A percentile compares a stretch with the other conserved stretches of the same genome.
Evolutionary conservation across 1,140 invertebrate genomes (phyloP).

Genomic region (Bombyx mandarina): DNA sequence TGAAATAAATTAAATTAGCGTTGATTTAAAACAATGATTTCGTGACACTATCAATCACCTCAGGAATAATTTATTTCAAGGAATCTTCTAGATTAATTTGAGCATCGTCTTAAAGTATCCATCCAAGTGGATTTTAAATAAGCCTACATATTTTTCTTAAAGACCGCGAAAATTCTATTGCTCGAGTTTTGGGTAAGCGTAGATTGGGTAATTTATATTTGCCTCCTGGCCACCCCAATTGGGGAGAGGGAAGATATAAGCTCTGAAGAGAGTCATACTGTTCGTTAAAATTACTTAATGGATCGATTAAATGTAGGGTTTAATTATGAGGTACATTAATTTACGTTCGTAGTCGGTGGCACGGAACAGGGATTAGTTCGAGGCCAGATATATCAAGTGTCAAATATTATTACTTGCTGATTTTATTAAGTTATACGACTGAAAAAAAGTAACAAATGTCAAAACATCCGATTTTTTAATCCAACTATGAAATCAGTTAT

Average conservation of each 20-base stretch:
- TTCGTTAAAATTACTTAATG: slow-evolving; percentile 62
- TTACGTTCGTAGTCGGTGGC: slow-evolving; percentile 19
- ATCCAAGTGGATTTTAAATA: slow-evolving; percentile 45
- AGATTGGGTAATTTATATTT: slow-evolving; percentile 70
- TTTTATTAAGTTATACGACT: no score
- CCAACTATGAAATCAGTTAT: no score
- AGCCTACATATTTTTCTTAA: slow-evolving; percentile 55
- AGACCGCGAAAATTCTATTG: slow-evolving; percentile 59
- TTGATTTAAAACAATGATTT: no score
- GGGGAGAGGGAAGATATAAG: slow-evolving; percentile 39
- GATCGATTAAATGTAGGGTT: slow-evolving; percentile 48
- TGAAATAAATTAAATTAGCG: no score
- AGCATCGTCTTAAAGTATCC: slow-evolving; percentile 25
- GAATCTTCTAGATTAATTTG: slow-evolving; percentile 1
- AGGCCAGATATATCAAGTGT: slow-evolving; percentile 8
- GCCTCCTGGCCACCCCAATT: slow-evolving; percentile 42
- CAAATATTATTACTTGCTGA: no score
- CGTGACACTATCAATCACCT: no score
- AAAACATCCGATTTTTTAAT: no score
- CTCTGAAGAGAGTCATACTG: slow-evolving; percentile 40
- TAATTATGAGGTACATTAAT: slow-evolving; percentile 37
- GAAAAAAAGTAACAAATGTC: no score
- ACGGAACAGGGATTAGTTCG: slow-evolving; percentile 6
- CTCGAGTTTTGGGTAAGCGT: slow-evolving; percentile 60
- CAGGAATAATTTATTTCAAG: no score